Evolutionary conservation across 1,140 invertebrate genomes (phyloP).

Genomic region (Brachionus manjavacas): DNA sequence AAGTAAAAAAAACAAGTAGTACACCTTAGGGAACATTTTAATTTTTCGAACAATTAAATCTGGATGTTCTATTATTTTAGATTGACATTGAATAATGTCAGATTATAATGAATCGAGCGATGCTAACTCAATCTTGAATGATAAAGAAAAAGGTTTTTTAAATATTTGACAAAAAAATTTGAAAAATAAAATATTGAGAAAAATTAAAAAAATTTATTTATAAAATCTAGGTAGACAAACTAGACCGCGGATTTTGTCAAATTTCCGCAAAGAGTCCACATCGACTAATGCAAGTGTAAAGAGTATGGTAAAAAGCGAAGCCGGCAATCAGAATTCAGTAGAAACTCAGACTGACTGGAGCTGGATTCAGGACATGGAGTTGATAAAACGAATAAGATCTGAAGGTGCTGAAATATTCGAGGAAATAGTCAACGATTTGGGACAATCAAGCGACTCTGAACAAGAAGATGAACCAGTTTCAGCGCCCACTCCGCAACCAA

Average conservation of each 20-base stretch:
- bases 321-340: neutral
- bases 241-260: neutral
- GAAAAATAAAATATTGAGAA: neutral
- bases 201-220: neutral
- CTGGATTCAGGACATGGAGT: slow-evolving; percentile 37
- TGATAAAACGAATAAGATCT: neutral
- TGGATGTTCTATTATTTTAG: neutral
- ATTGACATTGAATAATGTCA: neutral
- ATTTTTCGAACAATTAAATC: neutral
- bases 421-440: slow-evolving; percentile 20
- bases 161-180: neutral
- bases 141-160: slow-evolving; percentile 14
- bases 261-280: neutral
- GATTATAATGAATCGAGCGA: slow-evolving; percentile 6
- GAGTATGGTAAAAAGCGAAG: neutral
- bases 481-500: neutral
- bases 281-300: neutral
- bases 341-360: slow-evolving; percentile 38
- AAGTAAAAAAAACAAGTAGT: neutral
- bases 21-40: neutral
- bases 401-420: slow-evolving; percentile 1
- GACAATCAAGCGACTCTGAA: slow-evolving; percentile 22
- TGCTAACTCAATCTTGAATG: neutral
- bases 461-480: neutral
- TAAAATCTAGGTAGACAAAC: neutral